Evolutionary conservation across 2,888 invertebrate genomes (phyloP), one percentile per base, ranked within the genome.

Genomic region (Melanostoma mellinum): DNA sequence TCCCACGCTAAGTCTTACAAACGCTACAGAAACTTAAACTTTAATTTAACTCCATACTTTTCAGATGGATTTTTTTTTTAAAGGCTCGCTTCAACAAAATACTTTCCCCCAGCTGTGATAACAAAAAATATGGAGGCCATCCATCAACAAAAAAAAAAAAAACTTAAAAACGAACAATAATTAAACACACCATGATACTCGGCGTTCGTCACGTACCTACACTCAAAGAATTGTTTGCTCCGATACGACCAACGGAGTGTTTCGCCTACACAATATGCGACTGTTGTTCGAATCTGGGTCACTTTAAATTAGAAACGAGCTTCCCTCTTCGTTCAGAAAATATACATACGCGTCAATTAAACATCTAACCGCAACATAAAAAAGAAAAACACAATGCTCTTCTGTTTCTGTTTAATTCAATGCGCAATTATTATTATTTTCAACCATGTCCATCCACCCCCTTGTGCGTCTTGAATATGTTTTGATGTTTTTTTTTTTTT

Each of bases 51-150:
- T 20, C 20, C 20, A 20, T 20, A 9, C 33, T 46, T 1, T 3
- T 3, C 35, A 61, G 35, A 36, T 4, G 4, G 32, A 33, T n/a
- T 44, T 6, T 46, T 48, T 20, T 1, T 4, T 46, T 9, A 67
- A 33, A 60, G 50, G 30, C 9, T 36, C 30, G 53, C 48, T 55
- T 55, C 30, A 56, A 63, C 4, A 63, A 50, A 55, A 68, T 77
- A 63, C 52, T 61, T 38, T 38, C 40, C 56, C 67, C 61, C 32
- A 67, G 53, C 44, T 58, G 56, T 78, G 82, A 84, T 84, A 84
- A 78, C 65, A 74, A 63, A 77, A 53, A 73, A 50, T 77, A 77
- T 82, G 73, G 78, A 74, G 74, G 74, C 65, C 82, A 74, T 71
- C 69, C 50, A 52, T 38, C 8, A 52, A 6, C 55, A 56, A n/a